phyloP scores from a whole-genome alignment of 1,140 invertebrate species.

The Prorops nasuta region DNA sequence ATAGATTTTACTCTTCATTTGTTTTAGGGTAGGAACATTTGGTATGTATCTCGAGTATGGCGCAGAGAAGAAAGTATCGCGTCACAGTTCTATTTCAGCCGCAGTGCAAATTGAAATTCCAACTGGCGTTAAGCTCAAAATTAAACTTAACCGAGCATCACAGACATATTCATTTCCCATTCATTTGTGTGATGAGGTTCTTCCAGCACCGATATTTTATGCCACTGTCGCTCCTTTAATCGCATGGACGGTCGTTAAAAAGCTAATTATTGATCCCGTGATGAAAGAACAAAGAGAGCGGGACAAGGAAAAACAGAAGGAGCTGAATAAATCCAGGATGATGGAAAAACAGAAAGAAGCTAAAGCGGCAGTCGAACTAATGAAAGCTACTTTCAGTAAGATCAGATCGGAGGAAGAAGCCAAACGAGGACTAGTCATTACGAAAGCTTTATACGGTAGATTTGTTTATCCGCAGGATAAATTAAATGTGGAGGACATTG shows the following conservation, averaged over 20 bases:
- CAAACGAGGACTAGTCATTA: conserved; percentile 80
- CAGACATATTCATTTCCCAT: conserved; percentile 90
- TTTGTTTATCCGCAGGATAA: conserved; percentile 52
- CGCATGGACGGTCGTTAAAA: conserved; percentile 78
- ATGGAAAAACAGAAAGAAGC: conserved; percentile 81
- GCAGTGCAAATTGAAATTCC: conserved; percentile 80
- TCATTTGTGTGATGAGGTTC: conserved; percentile 84
- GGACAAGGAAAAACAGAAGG: conserved; percentile 72
- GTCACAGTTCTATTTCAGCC: conserved; percentile 85
- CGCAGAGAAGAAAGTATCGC: conserved; percentile 87
- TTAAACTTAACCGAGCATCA: conserved; percentile 82
- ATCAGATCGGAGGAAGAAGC: conserved; percentile 75
- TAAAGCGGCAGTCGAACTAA: conserved; percentile 79
- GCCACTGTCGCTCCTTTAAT: conserved; percentile 85
- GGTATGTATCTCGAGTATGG: conserved; percentile 87
- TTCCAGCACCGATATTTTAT: conserved; percentile 89
- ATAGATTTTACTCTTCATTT: conserved; percentile 15
- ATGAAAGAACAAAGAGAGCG: conserved; percentile 72
- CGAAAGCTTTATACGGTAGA: conserved; percentile 81
- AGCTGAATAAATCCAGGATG: conserved; percentile 72
- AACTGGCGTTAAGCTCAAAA: conserved; percentile 82
- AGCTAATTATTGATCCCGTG: conserved; percentile 85
- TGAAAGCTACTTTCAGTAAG: conserved; percentile 79
- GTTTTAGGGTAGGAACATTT: conserved; percentile 76
- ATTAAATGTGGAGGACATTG: conserved; percentile 30